These are phyloP conservation scores for Brachyhypopomus gauderio DNA, from an alignment of 2,113 vertebrate genomes.

Conservation along the genomic window DNA sequence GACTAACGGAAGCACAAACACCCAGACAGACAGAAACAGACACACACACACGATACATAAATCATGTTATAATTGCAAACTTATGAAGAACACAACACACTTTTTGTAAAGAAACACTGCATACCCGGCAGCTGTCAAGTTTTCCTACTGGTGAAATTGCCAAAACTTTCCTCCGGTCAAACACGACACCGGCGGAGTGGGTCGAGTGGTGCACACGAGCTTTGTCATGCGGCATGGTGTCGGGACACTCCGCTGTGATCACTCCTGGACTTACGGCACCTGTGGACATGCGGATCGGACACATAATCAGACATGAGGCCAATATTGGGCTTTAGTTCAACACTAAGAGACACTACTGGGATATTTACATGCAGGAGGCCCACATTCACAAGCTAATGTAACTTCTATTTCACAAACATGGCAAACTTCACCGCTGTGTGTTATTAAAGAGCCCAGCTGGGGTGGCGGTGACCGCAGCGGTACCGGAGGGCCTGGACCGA, in stretches of 20 bases:
- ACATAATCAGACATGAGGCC: not conserved
- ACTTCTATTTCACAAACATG: no score
- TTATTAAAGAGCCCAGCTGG: no score
- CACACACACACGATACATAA: not conserved
- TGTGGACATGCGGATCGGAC: not conserved
- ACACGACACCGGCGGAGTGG: constrained; percentile 37
- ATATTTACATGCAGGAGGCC: no score
- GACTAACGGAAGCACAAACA: constrained; percentile 53
- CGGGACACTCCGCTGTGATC: not conserved
- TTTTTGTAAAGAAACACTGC: not conserved
- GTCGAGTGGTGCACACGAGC: not conserved
- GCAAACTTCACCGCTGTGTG: no score
- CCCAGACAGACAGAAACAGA: not conserved
- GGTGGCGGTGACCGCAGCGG: no score
- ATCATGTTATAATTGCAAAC: no score
- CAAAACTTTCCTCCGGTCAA: constrained; percentile 67
- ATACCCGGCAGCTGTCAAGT: constrained; percentile 61
- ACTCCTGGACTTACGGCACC: not conserved
- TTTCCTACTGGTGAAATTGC: constrained; percentile 62
- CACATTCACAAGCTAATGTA: no score
- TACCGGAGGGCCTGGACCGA: no score
- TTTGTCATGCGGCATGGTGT: constrained; percentile 40
- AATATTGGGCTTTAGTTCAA: no score
- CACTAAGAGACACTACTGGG: no score
- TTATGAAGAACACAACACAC: no score